phyloP scores from a whole-genome alignment of 2,888 invertebrate species.

The Lycophotia porphyrea region DNA sequence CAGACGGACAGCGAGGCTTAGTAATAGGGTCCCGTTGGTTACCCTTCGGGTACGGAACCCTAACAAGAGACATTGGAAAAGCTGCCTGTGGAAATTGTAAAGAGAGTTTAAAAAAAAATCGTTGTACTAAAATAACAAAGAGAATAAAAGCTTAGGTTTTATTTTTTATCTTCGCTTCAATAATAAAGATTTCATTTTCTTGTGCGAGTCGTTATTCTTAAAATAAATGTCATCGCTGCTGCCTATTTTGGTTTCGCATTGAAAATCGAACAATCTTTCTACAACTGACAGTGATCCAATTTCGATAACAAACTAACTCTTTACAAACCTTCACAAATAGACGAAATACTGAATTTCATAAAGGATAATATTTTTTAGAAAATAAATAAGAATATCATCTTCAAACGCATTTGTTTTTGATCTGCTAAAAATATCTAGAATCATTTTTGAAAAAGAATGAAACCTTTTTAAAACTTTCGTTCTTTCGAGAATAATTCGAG shows the following conservation, averaged over 20 bases:
- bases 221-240: conserved; percentile 12
- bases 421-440: neutral
- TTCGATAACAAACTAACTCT: conserved; percentile 28
- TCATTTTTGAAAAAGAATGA: neutral
- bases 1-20: too few relatives aligned
- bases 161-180: conserved; percentile 3
- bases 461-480: neutral
- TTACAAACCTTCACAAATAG: conserved; percentile 23
- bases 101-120: neutral
- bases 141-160: neutral
- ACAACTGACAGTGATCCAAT: conserved; percentile 29
- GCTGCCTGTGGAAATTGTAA: neutral
- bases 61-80: too few relatives aligned
- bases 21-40: too few relatives aligned
- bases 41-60: too few relatives aligned
- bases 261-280: conserved; percentile 18
- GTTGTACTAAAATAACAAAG: neutral
- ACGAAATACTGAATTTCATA: conserved; percentile 20
- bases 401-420: neutral
- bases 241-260: conserved; percentile 1
- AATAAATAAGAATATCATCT: conserved; percentile 11
- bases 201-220: neutral
- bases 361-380: conserved; percentile 6
- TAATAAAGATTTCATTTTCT: neutral
- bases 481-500: neutral